Evolutionary conservation across 2,888 invertebrate species (phyloP).

Genomic region (Epistrophella euchroma): DNA sequence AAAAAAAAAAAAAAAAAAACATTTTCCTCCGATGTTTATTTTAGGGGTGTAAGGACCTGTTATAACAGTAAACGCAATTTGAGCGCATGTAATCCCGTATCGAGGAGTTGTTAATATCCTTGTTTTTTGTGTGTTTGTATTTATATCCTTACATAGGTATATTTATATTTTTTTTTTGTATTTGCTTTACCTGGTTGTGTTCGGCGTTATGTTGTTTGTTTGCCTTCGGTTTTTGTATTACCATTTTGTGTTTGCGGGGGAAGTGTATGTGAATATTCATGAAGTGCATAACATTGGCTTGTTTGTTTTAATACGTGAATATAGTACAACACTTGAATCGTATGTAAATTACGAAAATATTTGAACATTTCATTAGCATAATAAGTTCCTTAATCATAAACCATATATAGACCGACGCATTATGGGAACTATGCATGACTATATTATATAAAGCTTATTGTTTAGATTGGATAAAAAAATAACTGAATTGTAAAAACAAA

Average conservation of each 20-base stretch:
- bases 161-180: neutral
- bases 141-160: neutral
- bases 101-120: conserved; percentile 3
- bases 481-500: conserved; percentile 4
- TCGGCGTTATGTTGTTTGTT: neutral
- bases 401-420: conserved; percentile 7
- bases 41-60: neutral
- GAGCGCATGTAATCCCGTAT: conserved; percentile 12
- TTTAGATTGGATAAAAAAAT: conserved; percentile 12
- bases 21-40: conserved; percentile 4
- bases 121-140: conserved; percentile 9
- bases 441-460: neutral
- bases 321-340: conserved; percentile 16
- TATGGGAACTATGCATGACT: neutral
- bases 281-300: conserved; percentile 18
- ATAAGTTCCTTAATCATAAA: conserved; percentile 53
- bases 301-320: conserved; percentile 31
- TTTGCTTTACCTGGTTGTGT: neutral
- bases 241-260: neutral
- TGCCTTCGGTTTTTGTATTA: neutral
- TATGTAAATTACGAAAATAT: conserved; percentile 59
- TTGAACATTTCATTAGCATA: conserved; percentile 62
- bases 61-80: conserved; percentile 3
- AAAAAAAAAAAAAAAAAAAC: neutral
- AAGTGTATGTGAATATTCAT: conserved; percentile 32